phyloP scores from a whole-genome alignment of 1,140 invertebrate species.

The Saccostrea echinata region DNA sequence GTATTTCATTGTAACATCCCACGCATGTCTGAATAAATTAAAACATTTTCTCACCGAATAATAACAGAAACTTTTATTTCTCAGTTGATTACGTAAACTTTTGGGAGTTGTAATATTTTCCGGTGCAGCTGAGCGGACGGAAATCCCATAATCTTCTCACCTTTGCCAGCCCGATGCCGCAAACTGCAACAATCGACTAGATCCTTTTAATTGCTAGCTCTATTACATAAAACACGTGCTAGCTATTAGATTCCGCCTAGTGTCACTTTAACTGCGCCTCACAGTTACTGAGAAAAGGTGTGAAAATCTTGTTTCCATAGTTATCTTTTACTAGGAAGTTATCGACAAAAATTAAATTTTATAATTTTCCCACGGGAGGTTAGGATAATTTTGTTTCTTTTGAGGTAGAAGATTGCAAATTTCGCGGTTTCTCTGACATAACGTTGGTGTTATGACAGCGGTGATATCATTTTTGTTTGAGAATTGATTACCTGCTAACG shows the following conservation, averaged over 20 bases:
- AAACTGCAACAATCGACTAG: constrained; percentile 31
- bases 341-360: neutral
- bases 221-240: constrained; percentile 34
- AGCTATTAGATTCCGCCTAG: constrained; percentile 23
- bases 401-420: neutral
- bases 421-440: neutral
- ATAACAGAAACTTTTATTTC: neutral
- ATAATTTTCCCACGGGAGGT: constrained; percentile 22
- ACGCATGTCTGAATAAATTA: constrained; percentile 29
- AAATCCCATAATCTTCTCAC: constrained; percentile 32
- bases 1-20: constrained; percentile 8
- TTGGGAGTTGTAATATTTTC: neutral
- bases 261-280: constrained; percentile 8
- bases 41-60: constrained; percentile 32
- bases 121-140: constrained; percentile 23
- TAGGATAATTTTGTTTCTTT: constrained; percentile 15
- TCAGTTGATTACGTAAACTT: constrained; percentile 19
- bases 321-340: neutral
- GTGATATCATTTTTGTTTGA: neutral
- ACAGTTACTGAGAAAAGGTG: constrained; percentile 14
- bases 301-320: constrained; percentile 24
- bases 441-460: neutral
- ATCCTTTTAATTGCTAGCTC: constrained; percentile 31
- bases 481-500: constrained; percentile 30
- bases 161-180: constrained; percentile 21